Percentiles rank a stretch among this genome's conserved stretches.
phyloP scores from a whole-genome alignment of 2,888 invertebrate genomes.

The Patella caerulea region DNA sequence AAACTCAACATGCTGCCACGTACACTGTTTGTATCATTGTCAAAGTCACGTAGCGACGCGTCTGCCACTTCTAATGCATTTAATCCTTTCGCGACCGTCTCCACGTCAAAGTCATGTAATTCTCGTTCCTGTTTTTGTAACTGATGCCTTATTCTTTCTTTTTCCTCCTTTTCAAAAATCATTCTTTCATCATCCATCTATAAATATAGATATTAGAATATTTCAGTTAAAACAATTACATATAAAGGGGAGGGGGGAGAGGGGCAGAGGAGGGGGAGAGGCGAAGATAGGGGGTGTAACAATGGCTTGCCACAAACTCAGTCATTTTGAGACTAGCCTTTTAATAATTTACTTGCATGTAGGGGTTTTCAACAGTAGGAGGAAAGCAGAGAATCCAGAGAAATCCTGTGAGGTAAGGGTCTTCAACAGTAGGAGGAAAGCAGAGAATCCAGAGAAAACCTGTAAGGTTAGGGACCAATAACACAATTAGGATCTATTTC shows the following conservation, averaged over 20 bases:
- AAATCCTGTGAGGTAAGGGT: too few species aligned
- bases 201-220: slow-evolving; percentile 16
- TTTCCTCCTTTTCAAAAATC: slow-evolving; percentile 91
- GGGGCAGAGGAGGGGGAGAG: too few species aligned
- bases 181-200: slow-evolving; percentile 94
- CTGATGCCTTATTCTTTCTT: slow-evolving; percentile 88
- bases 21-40: slow-evolving; percentile 84
- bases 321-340: too few species aligned
- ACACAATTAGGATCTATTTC: too few species aligned
- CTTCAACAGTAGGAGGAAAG: too few species aligned
- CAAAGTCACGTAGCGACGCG: slow-evolving; percentile 85
- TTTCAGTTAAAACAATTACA: slow-evolving; percentile 13
- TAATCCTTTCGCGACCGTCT: slow-evolving; percentile 93
- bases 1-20: slow-evolving; percentile 94
- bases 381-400: too few species aligned
- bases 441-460: too few species aligned
- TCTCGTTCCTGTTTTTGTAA: slow-evolving; percentile 92
- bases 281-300: slow-evolving; percentile 1
- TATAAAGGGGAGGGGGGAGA: background rate
- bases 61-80: slow-evolving; percentile 91
- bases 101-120: slow-evolving; percentile 93
- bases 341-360: too few species aligned
- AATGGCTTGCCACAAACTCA: too few species aligned
- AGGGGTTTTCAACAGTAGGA: too few species aligned
- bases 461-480: too few species aligned